Percentiles rank a stretch among this genome's conserved stretches.
These are phyloP conservation scores for Yasuhikotakia modesta DNA, from an alignment of 2,797 vertebrate genomes.

Conservation along the genomic window DNA sequence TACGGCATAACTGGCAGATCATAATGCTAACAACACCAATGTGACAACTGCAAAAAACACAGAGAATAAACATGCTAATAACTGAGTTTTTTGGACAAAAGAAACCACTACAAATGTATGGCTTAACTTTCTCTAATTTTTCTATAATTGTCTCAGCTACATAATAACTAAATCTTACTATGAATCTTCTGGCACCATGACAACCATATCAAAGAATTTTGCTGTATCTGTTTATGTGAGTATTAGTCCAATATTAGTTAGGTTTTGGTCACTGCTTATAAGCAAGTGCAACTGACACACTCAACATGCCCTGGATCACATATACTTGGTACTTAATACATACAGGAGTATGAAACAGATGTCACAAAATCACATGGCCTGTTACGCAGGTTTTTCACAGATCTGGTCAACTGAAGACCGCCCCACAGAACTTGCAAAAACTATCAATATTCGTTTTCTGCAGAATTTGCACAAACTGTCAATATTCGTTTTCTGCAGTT, in stretches of 20 bases:
- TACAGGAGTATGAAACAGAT: no score
- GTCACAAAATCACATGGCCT: constrained; percentile 66
- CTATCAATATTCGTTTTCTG: constrained; percentile 52
- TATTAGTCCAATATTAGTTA: no score
- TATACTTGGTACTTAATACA: no score
- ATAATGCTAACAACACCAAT: no score
- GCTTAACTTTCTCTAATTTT: neutral
- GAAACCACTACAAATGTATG: neutral
- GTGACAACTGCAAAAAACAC: no score
- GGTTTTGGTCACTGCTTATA: neutral
- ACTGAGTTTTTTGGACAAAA: neutral
- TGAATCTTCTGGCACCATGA: neutral
- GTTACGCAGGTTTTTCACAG: constrained; percentile 69
- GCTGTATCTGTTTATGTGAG: neutral
- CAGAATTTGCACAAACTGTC: constrained; percentile 60
- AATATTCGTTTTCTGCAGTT: constrained; percentile 62
- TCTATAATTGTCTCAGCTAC: no score
- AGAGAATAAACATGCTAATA: no score
- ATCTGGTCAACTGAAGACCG: constrained; percentile 61
- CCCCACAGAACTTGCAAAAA: constrained; percentile 52
- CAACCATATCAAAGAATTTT: neutral
- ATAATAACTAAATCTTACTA: no score
- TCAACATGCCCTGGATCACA: no score
- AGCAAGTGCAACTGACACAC: no score
- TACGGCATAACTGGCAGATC: no score